Evolutionary conservation across 2,113 vertebrate genomes (phyloP).

Genomic region (Sylvilagus bachmani): DNA sequence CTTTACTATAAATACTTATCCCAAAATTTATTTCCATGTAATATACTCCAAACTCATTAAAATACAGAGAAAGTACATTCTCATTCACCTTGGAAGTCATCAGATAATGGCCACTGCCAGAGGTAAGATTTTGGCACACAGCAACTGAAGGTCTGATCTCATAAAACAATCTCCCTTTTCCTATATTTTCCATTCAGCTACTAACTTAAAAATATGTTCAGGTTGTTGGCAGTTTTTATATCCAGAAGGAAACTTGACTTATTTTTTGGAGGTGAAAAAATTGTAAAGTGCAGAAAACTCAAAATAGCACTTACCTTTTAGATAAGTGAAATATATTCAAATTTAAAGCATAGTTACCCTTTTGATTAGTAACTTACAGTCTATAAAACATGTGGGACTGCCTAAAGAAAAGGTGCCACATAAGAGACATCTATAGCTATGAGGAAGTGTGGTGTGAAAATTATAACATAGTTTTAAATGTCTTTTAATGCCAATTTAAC

Average conservation of each 20-base stretch:
- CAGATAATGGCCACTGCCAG: constrained; percentile 6
- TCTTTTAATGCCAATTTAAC: constrained; percentile 81
- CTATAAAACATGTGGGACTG: constrained; percentile 73
- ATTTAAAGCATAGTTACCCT: constrained; percentile 82
- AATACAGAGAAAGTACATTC: background rate
- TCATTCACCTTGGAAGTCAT: constrained; percentile 51
- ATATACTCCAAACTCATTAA: background rate
- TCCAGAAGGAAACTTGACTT: constrained; percentile 79
- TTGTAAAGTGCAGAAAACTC: constrained; percentile 79
- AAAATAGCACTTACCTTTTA: constrained; percentile 84
- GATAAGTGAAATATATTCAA: constrained; percentile 80
- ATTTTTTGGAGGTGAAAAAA: constrained; percentile 78
- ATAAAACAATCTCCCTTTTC: constrained; percentile 40
- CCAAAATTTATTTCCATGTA: background rate
- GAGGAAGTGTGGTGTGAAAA: constrained; percentile 68
- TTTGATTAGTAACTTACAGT: constrained; percentile 80
- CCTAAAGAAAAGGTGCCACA: constrained; percentile 55
- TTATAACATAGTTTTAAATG: constrained; percentile 73
- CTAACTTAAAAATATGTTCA: constrained; percentile 62
- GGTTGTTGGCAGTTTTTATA: constrained; percentile 72
- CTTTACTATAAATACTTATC: background rate
- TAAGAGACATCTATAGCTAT: constrained; percentile 41
- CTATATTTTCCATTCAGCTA: constrained; percentile 14
- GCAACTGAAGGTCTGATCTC: constrained; percentile 39
- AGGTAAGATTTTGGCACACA: constrained; percentile 25